Base-by-base conservation (phyloP, 2,113 vertebrate genomes). In the Pao palembangensis region DNA sequence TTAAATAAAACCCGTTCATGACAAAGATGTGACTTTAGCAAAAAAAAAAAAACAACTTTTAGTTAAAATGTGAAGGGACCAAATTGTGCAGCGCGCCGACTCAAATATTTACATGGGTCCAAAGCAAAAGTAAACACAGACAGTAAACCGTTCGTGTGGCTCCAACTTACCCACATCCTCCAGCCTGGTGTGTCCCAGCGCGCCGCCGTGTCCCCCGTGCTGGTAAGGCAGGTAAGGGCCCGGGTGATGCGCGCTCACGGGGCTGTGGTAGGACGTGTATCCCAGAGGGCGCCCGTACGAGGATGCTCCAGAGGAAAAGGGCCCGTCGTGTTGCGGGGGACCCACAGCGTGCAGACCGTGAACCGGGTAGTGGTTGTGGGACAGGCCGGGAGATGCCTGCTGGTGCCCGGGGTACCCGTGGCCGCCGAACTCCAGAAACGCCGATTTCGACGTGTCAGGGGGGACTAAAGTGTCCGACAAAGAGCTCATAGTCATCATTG, bases 401-500 rank as follows among this genome's bases (percentile, higher is more conserved):
- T 90, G 87, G 78, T 88, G 82, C 19, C 79, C 76, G 4, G 90
- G 85, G 66, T 86, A 88, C 15, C 87, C 69, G 79, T 92, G 93
- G 49, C 89, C 89, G 75, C 88, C 83, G 76, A 93, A 89, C 79
- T 95, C 92, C 86, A 93, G 83, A 79, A 95, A 96, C 15, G 92
- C 83, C 41, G 93, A 89, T 75, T 93, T 94, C 58, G 93, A 92
- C 23, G 88, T 87, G 62, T 94, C 93, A 20, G 69, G 79, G 51
- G 90, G 91, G 75, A 92, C 84, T 62, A 94, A 79, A 68, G 89
- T 87, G 85, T 93, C 93, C 83, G 93, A 82, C 73, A 94, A 78
- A 51, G 93, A 92, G 86, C 91, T 94, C 95, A 96, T 93, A 73
- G 92, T 92, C 90, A 93, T 92, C 84, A 75, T 86, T 69, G 68